Evolutionary conservation across 2,888 invertebrate genomes (phyloP), one percentile per base, ranked within the genome.

Genomic region (Dynastes maya): DNA sequence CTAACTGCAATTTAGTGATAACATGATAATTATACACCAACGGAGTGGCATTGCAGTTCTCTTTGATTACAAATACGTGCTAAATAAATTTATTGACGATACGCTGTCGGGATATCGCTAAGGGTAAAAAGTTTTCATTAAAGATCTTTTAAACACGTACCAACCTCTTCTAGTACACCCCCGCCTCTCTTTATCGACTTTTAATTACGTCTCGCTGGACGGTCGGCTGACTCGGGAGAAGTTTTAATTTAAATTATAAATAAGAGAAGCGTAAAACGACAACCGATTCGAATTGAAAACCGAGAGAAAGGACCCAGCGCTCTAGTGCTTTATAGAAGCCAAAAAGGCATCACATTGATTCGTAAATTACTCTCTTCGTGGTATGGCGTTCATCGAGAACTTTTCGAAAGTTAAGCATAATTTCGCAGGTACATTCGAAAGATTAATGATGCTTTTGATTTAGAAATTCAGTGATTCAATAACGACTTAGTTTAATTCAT

Each of bases 171-270:
- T 32, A 6, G 3, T n/a, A 32, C 53, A n/a, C n/a, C 40, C 45
- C 22, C n/a, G 58, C 40, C 58, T 58, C 67, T 58, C 67, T 76
- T 76, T 76, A 76, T 67, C 76, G 76, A 76, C 76, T 76, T 76
- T 76, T 76, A 76, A 76, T 76, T 76, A 67, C 67, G 65, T 76
- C 53, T 76, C 67, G 58, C 67, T 45, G 65, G 55, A 55, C 53
- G 67, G 55, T 32, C 16, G 67, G 45, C 45, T 76, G 55, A 64
- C 51, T 51, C 51, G 32, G 37, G 55, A 68, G 45, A 76, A 76
- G 55, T 76, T 76, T 76, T 76, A 76, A 76, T 76, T 76, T 76
- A 76, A 76, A 76, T 76, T 76, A 76, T 76, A 76, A 76, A 76
- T 67, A 76, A 32, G 76, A 58, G 72, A 58, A 58, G 72, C 72